A percentile compares a stretch with the other conserved stretches of the same genome.
Evolutionary conservation across 1,140 invertebrate genomes (phyloP).

Genomic region (Muscidifurax raptorellus): DNA sequence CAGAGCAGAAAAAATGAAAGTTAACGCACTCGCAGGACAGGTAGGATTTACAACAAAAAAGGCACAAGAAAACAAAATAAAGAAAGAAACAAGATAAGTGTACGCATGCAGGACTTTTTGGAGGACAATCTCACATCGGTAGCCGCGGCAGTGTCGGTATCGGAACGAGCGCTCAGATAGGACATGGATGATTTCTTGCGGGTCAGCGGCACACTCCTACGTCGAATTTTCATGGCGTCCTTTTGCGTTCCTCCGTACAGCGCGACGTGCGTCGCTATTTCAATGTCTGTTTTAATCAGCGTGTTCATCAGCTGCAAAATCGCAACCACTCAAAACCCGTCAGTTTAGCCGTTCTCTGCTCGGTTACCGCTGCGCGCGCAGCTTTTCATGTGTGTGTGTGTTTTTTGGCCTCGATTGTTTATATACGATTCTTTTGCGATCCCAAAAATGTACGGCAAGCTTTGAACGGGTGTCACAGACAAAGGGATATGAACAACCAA

Average conservation of each 20-base stretch:
- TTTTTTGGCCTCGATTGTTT: background rate
- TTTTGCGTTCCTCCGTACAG: constrained; percentile 74
- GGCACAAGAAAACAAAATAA: background rate
- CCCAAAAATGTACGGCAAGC: background rate
- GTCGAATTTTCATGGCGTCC: constrained; percentile 72
- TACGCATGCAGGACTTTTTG: constrained; percentile 45
- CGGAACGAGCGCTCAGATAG: constrained; percentile 73
- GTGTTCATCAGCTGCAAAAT: constrained; percentile 85
- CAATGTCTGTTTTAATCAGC: constrained; percentile 87
- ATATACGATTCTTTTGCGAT: too few relatives aligned
- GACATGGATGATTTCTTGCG: constrained; percentile 76
- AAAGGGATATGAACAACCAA: background rate
- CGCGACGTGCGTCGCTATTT: constrained; percentile 80
- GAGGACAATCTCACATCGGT: constrained; percentile 71
- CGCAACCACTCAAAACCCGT: constrained; percentile 67
- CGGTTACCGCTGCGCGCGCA: background rate
- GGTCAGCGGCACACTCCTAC: constrained; percentile 71
- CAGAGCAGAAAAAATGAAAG: background rate
- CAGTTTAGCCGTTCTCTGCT: constrained; percentile 44
- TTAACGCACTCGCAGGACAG: background rate
- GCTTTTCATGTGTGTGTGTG: background rate
- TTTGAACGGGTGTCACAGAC: background rate
- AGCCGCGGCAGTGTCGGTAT: constrained; percentile 70
- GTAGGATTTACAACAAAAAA: background rate
- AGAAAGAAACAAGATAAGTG: constrained; percentile 46